A percentile compares a stretch with the other conserved stretches of the same genome.
Evolutionary conservation across 2,113 vertebrate species (phyloP).

Genomic region (Nibea coibor): DNA sequence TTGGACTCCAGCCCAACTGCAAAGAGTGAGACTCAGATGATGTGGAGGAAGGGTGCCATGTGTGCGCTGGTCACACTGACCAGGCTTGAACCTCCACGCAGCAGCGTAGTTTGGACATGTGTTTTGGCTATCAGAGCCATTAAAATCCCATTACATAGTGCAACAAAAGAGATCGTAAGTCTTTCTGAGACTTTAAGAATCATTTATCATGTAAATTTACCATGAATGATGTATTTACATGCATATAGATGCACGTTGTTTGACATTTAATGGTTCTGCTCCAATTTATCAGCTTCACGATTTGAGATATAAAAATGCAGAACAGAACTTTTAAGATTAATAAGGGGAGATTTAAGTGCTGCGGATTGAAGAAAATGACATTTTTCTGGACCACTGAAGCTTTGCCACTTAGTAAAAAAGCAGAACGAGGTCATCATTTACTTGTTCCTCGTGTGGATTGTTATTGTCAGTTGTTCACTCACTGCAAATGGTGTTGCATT

Average conservation of each 20-base stretch:
- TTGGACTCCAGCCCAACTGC: conserved; percentile 35
- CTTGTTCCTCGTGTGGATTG: conserved; percentile 51
- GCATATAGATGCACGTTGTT: conserved; percentile 49
- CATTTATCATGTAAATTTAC: conserved; percentile 68
- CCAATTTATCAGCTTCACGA: conserved; percentile 53
- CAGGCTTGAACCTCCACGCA: conserved; percentile 54
- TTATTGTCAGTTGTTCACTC: conserved; percentile 58
- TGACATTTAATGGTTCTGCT: conserved; percentile 58
- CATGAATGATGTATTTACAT: conserved; percentile 68
- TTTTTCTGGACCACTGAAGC: conserved; percentile 42
- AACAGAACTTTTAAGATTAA: conserved; percentile 24
- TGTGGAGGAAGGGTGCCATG: conserved; percentile 49
- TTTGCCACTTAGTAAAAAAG: conserved; percentile 12
- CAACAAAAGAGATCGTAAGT: conserved; percentile 71
- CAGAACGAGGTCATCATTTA: conserved; percentile 18
- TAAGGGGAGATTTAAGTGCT: conserved; percentile 9
- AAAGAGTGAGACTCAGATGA: conserved; percentile 25
- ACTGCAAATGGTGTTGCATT: conserved; percentile 67
- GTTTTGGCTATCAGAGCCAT: conserved; percentile 78
- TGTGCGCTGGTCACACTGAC: conserved; percentile 58
- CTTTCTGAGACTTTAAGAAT: conserved; percentile 57
- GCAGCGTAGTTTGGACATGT: conserved; percentile 69
- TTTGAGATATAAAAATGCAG: conserved; percentile 16
- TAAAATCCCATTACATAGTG: conserved; percentile 76
- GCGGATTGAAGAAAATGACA: conserved; percentile 22